Conservation (phyloP, 2,113 vertebrate genomes). For the Brachyhypopomus gauderio region DNA sequence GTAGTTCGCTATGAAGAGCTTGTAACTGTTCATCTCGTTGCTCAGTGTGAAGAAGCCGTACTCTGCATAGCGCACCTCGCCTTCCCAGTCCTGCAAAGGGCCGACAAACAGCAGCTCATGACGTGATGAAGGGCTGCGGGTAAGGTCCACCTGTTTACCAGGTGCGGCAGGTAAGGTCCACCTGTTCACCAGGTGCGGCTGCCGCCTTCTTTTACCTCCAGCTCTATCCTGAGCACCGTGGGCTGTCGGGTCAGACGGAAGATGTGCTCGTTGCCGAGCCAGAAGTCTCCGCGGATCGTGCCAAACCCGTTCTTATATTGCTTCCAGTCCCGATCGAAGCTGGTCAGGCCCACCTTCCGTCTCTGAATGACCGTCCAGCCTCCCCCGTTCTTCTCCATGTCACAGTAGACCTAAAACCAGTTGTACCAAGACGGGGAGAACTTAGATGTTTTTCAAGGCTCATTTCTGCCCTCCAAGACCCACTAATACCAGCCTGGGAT, state of each 20-base stretch:
- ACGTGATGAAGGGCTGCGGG: not conserved
- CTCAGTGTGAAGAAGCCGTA: constrained; percentile 84
- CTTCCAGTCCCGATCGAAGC: constrained; percentile 92
- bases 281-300: constrained; percentile 91
- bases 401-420: constrained; percentile 85
- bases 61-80: constrained; percentile 80
- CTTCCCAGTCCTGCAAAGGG: constrained; percentile 89
- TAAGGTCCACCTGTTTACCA: not conserved
- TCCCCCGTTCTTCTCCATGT: constrained; percentile 92
- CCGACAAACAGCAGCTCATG: constrained; percentile 27
- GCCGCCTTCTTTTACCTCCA: constrained; percentile 81
- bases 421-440: constrained; percentile 12
- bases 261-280: constrained; percentile 95
- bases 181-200: not conserved
- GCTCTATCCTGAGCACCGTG: constrained; percentile 85
- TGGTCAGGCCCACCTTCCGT: constrained; percentile 87
- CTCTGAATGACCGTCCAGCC: constrained; percentile 97
- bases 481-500: not conserved
- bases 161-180: not conserved
- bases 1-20: constrained; percentile 88
- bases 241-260: constrained; percentile 88
- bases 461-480: not conserved
- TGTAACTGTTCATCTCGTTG: constrained; percentile 92
- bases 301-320: constrained; percentile 93
- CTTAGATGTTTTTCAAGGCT: too few species aligned